phyloP scores from a whole-genome alignment of 2,113 vertebrate species.

The Pampusana beccarii region DNA sequence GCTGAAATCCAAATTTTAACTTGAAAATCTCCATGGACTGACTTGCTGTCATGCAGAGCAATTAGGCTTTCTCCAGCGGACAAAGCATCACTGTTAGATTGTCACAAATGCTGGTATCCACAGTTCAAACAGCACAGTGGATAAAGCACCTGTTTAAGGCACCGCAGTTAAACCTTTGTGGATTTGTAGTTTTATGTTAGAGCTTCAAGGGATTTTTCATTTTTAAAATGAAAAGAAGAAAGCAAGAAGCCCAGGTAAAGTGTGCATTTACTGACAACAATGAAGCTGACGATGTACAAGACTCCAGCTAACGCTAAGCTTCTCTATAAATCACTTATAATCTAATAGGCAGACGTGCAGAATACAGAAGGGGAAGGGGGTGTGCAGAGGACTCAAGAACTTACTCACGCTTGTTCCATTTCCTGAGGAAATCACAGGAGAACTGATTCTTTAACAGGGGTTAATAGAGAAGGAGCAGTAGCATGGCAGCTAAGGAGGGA shows the following conservation, averaged over 20 bases:
- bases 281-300: slow-evolving; percentile 21
- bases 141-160: slow-evolving; percentile 44
- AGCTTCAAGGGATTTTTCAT: slow-evolving; percentile 42
- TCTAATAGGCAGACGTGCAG: slow-evolving; percentile 34
- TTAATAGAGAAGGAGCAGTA: slow-evolving; percentile 6
- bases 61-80: slow-evolving; percentile 65
- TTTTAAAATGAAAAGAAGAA: slow-evolving; percentile 59
- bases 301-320: slow-evolving; percentile 29
- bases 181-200: slow-evolving; percentile 49
- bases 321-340: slow-evolving; percentile 36
- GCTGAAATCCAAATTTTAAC: slow-evolving; percentile 58
- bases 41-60: slow-evolving; percentile 56
- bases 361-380: not conserved
- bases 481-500: not conserved
- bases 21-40: slow-evolving; percentile 51
- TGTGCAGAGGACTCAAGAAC: slow-evolving; percentile 8
- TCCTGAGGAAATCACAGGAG: slow-evolving; percentile 52
- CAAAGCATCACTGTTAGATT: not conserved
- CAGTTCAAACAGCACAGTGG: slow-evolving; percentile 15
- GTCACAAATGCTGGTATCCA: not conserved
- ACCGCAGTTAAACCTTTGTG: slow-evolving; percentile 13
- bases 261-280: slow-evolving; percentile 32
- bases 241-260: slow-evolving; percentile 9
- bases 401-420: slow-evolving; percentile 33
- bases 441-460: not conserved